Evolutionary conservation across 2,113 vertebrate genomes (phyloP).

Genomic region (Salvelinus namaycush): DNA sequence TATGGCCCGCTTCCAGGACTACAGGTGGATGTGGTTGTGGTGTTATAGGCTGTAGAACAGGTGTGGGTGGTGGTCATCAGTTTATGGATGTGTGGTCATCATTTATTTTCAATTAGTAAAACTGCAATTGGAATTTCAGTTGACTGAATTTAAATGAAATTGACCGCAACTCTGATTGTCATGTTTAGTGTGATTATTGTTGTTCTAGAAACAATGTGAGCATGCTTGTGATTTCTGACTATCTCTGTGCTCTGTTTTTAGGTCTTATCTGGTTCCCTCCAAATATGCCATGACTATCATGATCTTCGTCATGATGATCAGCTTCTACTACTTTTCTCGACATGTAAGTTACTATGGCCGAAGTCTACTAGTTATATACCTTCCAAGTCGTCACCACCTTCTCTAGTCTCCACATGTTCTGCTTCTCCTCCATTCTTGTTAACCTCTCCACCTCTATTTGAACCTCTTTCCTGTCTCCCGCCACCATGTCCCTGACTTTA

Average conservation of each 20-base stretch:
- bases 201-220: too few species aligned
- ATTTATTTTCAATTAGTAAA: too few species aligned
- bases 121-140: too few species aligned
- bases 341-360: constrained; percentile 77
- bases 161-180: too few species aligned
- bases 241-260: constrained; percentile 48
- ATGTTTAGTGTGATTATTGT: too few species aligned
- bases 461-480: background rate
- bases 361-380: background rate
- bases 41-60: background rate
- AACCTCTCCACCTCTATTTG: background rate
- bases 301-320: constrained; percentile 93
- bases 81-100: too few species aligned
- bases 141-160: too few species aligned
- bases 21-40: constrained; percentile 72
- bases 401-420: background rate
- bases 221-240: background rate
- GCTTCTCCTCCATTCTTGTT: background rate
- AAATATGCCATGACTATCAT: constrained; percentile 89
- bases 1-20: constrained; percentile 75
- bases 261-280: constrained; percentile 81
- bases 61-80: too few species aligned
- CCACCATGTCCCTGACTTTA: constrained; percentile 41
- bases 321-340: constrained; percentile 96
- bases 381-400: background rate